Percentiles rank a stretch among this genome's conserved stretches.
Conservation (phyloP, 2,888 invertebrate genomes). For the Cetonia aurata region DNA sequence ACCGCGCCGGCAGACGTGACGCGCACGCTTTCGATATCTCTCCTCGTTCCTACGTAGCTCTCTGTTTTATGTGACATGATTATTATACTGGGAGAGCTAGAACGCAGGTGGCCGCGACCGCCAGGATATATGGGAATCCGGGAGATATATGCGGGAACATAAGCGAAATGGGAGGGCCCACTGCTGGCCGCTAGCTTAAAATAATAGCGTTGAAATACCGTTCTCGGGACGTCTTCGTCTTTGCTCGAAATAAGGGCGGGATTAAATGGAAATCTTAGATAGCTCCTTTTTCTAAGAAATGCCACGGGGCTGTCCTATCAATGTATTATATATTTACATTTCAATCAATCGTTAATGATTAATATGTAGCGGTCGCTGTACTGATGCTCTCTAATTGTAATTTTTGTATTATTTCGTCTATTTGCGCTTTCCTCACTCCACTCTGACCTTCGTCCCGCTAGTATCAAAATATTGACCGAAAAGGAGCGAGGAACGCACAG, state of each 20-base stretch:
- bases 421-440: not conserved
- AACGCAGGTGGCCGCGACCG: conserved; percentile 63
- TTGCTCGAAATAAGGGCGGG: not conserved
- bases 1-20: conserved; percentile 52
- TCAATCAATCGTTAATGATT: too few species aligned
- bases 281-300: too few species aligned
- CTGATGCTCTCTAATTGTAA: too few species aligned
- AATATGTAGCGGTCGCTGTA: too few species aligned
- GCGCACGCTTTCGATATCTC: conserved; percentile 62
- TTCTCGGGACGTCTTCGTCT: conserved; percentile 23
- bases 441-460: not conserved
- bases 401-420: too few species aligned
- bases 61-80: conserved; percentile 66
- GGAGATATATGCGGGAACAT: conserved; percentile 54
- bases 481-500: conserved; percentile 35
- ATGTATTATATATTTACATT: too few species aligned
- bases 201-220: conserved; percentile 25
- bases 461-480: conserved; percentile 37
- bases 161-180: conserved; percentile 19
- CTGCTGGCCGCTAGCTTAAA: conserved; percentile 25
- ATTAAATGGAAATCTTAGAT: not conserved
- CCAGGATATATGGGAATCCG: conserved; percentile 59
- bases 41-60: conserved; percentile 30
- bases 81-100: conserved; percentile 61
- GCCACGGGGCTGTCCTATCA: too few species aligned